A percentile compares a stretch with the other conserved stretches of the same genome.
phyloP scores from a whole-genome alignment of 2,113 vertebrate species.

The Dipodomys merriami region DNA sequence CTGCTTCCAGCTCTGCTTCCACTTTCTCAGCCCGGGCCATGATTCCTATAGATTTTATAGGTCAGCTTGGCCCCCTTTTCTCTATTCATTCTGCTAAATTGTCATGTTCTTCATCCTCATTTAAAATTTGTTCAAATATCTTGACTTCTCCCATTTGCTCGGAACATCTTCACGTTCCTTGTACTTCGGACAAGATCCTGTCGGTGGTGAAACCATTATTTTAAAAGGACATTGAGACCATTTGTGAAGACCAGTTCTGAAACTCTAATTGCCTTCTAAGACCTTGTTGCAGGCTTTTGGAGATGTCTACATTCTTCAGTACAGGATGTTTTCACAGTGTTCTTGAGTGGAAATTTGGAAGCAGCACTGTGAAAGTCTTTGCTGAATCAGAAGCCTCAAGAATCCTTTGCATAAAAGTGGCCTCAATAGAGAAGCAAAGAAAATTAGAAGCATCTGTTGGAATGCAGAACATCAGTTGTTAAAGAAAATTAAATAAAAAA shows the following conservation, averaged over 20 bases:
- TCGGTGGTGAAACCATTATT: background rate
- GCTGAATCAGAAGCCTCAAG: background rate
- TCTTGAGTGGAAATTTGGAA: background rate
- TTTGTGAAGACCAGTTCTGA: background rate
- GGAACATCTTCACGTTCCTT: background rate
- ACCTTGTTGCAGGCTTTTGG: background rate
- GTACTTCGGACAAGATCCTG: background rate
- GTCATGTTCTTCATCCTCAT: background rate
- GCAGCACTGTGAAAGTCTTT: background rate
- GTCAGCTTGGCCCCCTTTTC: background rate
- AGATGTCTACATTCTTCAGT: background rate
- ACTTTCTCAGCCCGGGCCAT: background rate
- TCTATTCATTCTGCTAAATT: background rate
- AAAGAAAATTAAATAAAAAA: background rate
- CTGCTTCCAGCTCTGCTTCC: background rate
- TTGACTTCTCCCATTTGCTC: background rate
- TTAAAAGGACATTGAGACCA: background rate
- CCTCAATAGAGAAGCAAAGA: slow-evolving; percentile 8
- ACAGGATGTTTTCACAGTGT: background rate
- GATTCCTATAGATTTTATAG: background rate
- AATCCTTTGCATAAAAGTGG: background rate
- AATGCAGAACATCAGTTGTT: background rate
- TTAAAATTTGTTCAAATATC: background rate
- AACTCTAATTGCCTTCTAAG: slow-evolving; percentile 9
- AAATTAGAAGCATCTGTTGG: background rate